Percentiles rank a stretch among this genome's conserved stretches.
These are phyloP conservation scores for Spisula subtruncata DNA, from an alignment of 2,888 invertebrate species.

Conservation along the genomic window DNA sequence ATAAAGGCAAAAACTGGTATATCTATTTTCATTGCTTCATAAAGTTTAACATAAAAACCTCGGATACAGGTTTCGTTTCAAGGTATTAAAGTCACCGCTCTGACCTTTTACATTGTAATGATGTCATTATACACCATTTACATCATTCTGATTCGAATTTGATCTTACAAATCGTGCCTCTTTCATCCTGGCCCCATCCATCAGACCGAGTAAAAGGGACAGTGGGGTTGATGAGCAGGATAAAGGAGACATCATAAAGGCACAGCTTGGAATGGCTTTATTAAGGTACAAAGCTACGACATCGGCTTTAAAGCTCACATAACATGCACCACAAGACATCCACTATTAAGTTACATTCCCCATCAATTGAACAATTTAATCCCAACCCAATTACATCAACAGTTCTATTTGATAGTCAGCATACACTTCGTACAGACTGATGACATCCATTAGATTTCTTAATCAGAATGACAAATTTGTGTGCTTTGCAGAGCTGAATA, in stretches of 20 bases:
- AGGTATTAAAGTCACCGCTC: neutral
- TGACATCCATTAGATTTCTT: too few species aligned
- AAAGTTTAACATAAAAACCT: conserved; percentile 13
- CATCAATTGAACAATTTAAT: neutral
- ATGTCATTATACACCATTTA: conserved; percentile 17
- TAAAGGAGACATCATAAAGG: neutral
- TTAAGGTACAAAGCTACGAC: neutral
- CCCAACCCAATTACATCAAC: too few species aligned
- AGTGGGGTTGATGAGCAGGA: neutral
- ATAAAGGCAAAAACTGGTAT: conserved; percentile 1
- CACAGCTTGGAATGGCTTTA: neutral
- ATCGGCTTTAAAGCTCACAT: neutral
- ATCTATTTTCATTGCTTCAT: neutral
- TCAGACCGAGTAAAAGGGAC: neutral
- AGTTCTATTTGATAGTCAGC: too few species aligned
- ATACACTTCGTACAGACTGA: too few species aligned
- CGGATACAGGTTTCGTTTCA: neutral
- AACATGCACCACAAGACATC: conserved; percentile 9
- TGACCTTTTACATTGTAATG: neutral
- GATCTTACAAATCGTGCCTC: neutral
- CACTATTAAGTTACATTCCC: neutral
- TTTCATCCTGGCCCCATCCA: conserved; percentile 23
- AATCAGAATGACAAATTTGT: too few species aligned
- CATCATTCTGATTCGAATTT: conserved; percentile 3
- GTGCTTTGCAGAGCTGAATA: too few species aligned